Conservation (phyloP, 2,888 invertebrate genomes). For the Epirrhoe alternata region DNA sequence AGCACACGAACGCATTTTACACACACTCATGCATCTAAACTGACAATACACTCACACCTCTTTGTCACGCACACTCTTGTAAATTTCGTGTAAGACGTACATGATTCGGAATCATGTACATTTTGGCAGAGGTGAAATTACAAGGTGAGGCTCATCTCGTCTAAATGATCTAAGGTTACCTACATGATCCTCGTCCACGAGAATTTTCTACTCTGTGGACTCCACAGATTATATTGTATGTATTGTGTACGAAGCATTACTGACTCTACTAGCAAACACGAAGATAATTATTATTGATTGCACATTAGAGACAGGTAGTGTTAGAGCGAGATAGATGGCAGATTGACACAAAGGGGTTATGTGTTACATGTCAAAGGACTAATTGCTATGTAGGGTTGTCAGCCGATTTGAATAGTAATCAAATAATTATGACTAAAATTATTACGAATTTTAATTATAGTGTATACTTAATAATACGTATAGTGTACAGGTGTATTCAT, state of each 20-base stretch:
- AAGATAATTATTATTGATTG: constrained; percentile 84
- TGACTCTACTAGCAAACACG: constrained; percentile 75
- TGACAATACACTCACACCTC: too few relatives aligned
- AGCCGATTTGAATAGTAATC: neutral
- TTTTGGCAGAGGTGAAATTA: too few relatives aligned
- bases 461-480: too few relatives aligned
- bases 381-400: constrained; percentile 57
- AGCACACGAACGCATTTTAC: too few relatives aligned
- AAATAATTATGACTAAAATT: neutral
- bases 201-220: neutral
- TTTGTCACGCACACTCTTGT: too few relatives aligned
- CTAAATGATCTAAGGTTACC: neutral
- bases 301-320: constrained; percentile 63
- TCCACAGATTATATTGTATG: neutral
- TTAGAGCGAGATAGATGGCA: constrained; percentile 45
- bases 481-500: too few relatives aligned
- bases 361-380: constrained; percentile 71
- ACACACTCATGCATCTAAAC: too few relatives aligned
- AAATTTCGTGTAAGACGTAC: too few relatives aligned
- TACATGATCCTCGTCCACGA: neutral
- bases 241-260: constrained; percentile 21
- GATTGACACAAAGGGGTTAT: constrained; percentile 61
- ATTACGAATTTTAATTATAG: too few relatives aligned
- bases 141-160: too few relatives aligned
- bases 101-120: too few relatives aligned